Conservation (phyloP, 2,888 invertebrate species). For the Parnassius glacialis region DNA sequence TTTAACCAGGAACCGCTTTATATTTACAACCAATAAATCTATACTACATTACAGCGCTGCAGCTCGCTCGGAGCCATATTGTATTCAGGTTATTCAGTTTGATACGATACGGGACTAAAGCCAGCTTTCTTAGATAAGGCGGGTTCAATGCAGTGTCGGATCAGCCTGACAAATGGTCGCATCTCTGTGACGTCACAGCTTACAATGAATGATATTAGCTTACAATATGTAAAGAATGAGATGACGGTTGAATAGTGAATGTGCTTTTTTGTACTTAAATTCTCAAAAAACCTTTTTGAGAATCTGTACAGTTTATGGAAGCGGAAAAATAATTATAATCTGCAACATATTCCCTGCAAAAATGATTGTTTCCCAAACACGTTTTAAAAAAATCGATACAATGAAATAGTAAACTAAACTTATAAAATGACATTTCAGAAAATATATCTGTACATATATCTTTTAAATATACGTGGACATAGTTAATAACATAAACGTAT, state of each 20-base stretch:
- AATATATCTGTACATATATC: too few species aligned
- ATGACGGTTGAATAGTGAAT: slow-evolving; percentile 4
- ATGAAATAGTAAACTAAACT: too few species aligned
- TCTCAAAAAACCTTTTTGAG: too few species aligned
- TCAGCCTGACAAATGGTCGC: slow-evolving; percentile 71
- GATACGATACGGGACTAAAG: slow-evolving; percentile 56
- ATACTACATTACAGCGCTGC: slow-evolving; percentile 28
- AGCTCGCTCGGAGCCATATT: slow-evolving; percentile 47
- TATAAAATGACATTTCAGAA: too few species aligned
- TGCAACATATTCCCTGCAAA: too few species aligned
- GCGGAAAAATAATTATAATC: too few species aligned
- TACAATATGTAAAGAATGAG: slow-evolving; percentile 15
- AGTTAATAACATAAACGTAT: too few species aligned
- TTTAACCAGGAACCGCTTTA: slow-evolving; percentile 24
- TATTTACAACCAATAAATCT: slow-evolving; percentile 32
- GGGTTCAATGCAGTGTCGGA: slow-evolving; percentile 55
- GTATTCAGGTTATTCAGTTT: slow-evolving; percentile 55
- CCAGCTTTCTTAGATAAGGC: slow-evolving; percentile 67
- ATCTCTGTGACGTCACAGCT: slow-evolving; percentile 54
- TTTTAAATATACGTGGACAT: too few species aligned
- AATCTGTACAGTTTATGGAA: too few species aligned
- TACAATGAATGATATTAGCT: slow-evolving; percentile 23
- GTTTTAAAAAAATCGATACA: too few species aligned
- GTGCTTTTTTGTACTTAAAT: not conserved
- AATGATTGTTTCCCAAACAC: too few species aligned